Percentiles rank a stretch among this genome's conserved stretches.
Evolutionary conservation across 1,140 invertebrate genomes (phyloP).

Genomic region (Trichonephila clavipes): DNA sequence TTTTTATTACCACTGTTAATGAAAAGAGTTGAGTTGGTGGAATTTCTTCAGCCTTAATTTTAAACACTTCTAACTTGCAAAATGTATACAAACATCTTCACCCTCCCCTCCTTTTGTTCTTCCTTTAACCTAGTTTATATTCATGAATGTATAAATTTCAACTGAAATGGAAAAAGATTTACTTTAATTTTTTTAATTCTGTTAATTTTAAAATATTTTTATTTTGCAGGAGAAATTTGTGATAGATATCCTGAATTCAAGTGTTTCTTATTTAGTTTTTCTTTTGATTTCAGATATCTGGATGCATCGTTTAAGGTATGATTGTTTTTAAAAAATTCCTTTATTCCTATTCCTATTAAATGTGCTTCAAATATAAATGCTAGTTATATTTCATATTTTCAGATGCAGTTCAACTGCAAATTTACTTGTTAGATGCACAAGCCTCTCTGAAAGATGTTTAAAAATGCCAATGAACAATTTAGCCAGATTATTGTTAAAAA

Average conservation of each 20-base stretch:
- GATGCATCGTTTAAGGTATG: conserved; percentile 16
- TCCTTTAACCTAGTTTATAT: too few relatives aligned
- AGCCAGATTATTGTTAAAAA: conserved; percentile 9
- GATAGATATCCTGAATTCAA: background rate
- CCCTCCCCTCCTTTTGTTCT: too few relatives aligned
- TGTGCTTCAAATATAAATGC: background rate
- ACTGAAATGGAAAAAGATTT: too few relatives aligned
- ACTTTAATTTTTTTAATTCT: background rate
- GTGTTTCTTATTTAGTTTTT: too few relatives aligned
- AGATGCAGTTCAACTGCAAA: background rate
- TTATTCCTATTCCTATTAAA: background rate
- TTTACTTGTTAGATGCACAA: background rate
- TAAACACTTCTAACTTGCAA: too few relatives aligned
- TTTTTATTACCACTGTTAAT: too few relatives aligned
- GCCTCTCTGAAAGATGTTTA: background rate
- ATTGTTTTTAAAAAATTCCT: background rate
- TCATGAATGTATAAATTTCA: too few relatives aligned
- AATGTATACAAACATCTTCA: too few relatives aligned
- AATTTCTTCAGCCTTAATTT: too few relatives aligned
- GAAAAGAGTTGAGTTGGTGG: too few relatives aligned
- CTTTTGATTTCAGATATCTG: conserved; percentile 30
- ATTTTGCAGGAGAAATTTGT: conserved; percentile 18
- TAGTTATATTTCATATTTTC: background rate
- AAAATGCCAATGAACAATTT: background rate
- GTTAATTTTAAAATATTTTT: background rate